These are phyloP conservation scores for Drosophila sp. DNA, from an alignment of 1,140 invertebrate genomes.

Conservation along the genomic window DNA sequence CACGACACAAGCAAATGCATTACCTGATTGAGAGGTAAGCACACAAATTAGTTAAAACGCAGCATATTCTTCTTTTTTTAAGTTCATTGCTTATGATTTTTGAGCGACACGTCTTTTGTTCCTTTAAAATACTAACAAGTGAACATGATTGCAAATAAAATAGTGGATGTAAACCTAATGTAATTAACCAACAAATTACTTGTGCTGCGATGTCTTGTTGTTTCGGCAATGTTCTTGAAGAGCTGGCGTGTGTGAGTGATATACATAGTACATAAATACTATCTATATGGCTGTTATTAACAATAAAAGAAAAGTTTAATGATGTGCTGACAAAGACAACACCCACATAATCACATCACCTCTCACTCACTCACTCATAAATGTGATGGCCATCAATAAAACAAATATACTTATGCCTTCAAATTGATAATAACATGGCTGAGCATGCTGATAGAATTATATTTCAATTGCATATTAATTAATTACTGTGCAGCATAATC, in stretches of 20 bases:
- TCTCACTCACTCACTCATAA: slow-evolving; percentile 38
- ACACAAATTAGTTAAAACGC: slow-evolving; percentile 13
- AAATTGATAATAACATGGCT: slow-evolving; percentile 11
- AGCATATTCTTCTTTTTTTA: slow-evolving; percentile 10
- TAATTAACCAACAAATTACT: background rate
- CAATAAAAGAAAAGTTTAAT: slow-evolving; percentile 58
- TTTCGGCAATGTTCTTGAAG: slow-evolving; percentile 34
- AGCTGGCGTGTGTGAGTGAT: slow-evolving; percentile 18
- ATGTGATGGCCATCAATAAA: background rate
- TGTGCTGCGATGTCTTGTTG: slow-evolving; percentile 56
- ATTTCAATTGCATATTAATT: background rate
- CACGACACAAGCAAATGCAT: slow-evolving; percentile 69
- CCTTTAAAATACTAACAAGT: slow-evolving; percentile 49
- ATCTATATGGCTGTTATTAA: slow-evolving; percentile 58
- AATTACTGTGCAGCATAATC: background rate
- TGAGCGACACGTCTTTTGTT: slow-evolving; percentile 14
- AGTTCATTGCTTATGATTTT: slow-evolving; percentile 37
- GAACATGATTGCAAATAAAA: background rate
- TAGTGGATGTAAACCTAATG: background rate
- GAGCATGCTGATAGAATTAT: slow-evolving; percentile 8
- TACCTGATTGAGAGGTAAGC: slow-evolving; percentile 64
- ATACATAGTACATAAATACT: slow-evolving; percentile 20
- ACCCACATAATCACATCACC: slow-evolving; percentile 29
- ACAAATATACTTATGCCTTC: too few relatives aligned
- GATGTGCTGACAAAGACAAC: slow-evolving; percentile 59